A percentile compares a stretch with the other conserved stretches of the same genome.
Conservation (phyloP, 2,797 vertebrate genomes). For the Amblyopsis hoosieri region DNA sequence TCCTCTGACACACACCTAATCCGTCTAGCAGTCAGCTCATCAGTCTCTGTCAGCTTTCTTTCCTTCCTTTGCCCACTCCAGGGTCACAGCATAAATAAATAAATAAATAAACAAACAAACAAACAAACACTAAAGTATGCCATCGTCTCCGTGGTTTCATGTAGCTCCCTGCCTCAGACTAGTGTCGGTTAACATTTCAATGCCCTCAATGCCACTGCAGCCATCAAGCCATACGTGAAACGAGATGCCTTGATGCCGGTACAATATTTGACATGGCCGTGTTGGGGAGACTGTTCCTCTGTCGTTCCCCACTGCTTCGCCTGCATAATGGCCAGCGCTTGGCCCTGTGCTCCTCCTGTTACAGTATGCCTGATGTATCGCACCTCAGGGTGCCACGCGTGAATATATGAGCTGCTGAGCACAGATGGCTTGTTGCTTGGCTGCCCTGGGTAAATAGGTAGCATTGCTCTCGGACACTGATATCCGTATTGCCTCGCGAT, state of each 20-base stretch:
- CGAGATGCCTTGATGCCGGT: slow-evolving; percentile 22
- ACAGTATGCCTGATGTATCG: slow-evolving; percentile 47
- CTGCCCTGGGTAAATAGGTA: slow-evolving; percentile 60
- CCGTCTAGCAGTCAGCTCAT: slow-evolving; percentile 51
- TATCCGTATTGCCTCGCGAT: slow-evolving; percentile 39
- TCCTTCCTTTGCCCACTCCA: slow-evolving; percentile 13
- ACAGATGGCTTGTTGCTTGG: slow-evolving; percentile 58
- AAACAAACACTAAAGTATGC: slow-evolving; percentile 19
- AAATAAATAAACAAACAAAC: not conserved
- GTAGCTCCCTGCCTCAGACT: not conserved
- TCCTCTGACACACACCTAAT: slow-evolving; percentile 50
- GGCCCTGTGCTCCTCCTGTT: slow-evolving; percentile 40
- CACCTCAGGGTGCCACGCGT: slow-evolving; percentile 35
- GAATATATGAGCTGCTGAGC: slow-evolving; percentile 54
- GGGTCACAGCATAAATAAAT: slow-evolving; percentile 14
- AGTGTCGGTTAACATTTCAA: slow-evolving; percentile 15
- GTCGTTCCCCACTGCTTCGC: slow-evolving; percentile 41
- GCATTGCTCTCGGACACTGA: slow-evolving; percentile 32
- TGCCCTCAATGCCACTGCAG: slow-evolving; percentile 40
- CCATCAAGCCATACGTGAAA: slow-evolving; percentile 34
- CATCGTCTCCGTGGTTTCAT: slow-evolving; percentile 31
- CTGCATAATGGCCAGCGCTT: slow-evolving; percentile 37
- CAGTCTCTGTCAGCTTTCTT: slow-evolving; percentile 27
- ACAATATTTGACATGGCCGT: slow-evolving; percentile 34
- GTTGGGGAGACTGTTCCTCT: slow-evolving; percentile 32